Conservation (phyloP, 2,888 invertebrate species). For the Gryllus longicercus region DNA sequence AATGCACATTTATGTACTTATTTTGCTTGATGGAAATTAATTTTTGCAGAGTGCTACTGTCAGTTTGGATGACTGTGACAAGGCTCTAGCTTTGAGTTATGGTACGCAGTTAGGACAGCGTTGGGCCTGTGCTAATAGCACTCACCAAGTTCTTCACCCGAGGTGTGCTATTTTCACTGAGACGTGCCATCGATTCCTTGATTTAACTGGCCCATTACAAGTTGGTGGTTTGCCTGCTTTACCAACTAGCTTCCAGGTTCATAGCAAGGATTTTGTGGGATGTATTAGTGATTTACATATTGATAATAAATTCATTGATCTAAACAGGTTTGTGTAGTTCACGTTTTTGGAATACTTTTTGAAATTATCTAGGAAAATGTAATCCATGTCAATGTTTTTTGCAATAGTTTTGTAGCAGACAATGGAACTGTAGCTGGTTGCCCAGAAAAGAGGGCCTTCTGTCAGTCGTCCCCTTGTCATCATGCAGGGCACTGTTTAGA, state of each 20-base stretch:
- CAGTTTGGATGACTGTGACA: constrained; percentile 83
- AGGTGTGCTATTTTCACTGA: constrained; percentile 52
- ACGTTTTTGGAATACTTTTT: no score
- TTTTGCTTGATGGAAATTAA: no score
- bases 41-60: constrained; percentile 69
- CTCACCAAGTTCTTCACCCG: constrained; percentile 67
- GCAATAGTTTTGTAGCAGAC: constrained; percentile 72
- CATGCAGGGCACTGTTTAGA: constrained; percentile 85
- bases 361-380: not conserved
- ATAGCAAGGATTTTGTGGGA: constrained; percentile 79
- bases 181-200: constrained; percentile 69
- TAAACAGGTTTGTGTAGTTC: constrained; percentile 61
- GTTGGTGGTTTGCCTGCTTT: constrained; percentile 86
- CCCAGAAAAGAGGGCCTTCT: constrained; percentile 76
- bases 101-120: constrained; percentile 66
- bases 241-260: constrained; percentile 72
- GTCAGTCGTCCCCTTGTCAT: constrained; percentile 79
- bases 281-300: constrained; percentile 86
- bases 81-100: constrained; percentile 69
- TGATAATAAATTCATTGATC: constrained; percentile 80
- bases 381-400: constrained; percentile 22
- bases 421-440: constrained; percentile 87
- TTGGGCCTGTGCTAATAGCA: constrained; percentile 81
- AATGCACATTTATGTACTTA: no score
- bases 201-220: constrained; percentile 85